Percentiles rank a stretch among this genome's conserved stretches.
Conservation (phyloP, 2,888 invertebrate species). For the Augiades crinisus region DNA sequence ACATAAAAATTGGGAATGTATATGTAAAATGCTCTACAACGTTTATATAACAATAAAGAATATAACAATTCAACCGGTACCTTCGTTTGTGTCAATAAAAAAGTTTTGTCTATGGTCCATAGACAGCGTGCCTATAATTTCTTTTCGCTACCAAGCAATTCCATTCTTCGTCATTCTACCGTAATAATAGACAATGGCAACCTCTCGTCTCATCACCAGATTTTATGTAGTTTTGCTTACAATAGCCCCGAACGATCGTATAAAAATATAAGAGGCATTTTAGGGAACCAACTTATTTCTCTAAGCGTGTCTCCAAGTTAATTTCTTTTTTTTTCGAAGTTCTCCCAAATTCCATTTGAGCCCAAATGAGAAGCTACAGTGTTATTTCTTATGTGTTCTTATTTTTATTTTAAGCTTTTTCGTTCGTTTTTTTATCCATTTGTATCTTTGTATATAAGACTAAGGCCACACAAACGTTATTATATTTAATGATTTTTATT, state of each 20-base stretch:
- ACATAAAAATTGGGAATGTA: constrained; percentile 61
- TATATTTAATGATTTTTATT: too few relatives aligned
- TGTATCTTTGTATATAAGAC: too few relatives aligned
- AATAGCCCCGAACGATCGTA: constrained; percentile 7
- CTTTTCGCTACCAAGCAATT: constrained; percentile 15
- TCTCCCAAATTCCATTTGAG: neutral
- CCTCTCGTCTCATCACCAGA: neutral
- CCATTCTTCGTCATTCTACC: neutral
- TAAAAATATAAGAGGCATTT: constrained; percentile 13
- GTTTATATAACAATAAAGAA: constrained; percentile 35
- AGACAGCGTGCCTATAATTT: neutral
- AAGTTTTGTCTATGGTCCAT: constrained; percentile 4
- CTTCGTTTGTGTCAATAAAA: constrained; percentile 27
- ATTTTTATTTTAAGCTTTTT: too few relatives aligned
- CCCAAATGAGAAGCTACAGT: too few relatives aligned
- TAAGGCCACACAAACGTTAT: too few relatives aligned
- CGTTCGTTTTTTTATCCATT: too few relatives aligned
- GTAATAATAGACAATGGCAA: constrained; percentile 2
- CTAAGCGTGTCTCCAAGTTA: neutral
- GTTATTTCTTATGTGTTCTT: too few relatives aligned
- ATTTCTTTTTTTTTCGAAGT: neutral
- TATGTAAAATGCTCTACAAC: constrained; percentile 54
- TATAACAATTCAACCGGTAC: constrained; percentile 9
- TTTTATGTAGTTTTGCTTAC: neutral
- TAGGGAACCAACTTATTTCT: constrained; percentile 1